phyloP scores from a whole-genome alignment of 1,140 invertebrate genomes.

The Drosophila tani region DNA sequence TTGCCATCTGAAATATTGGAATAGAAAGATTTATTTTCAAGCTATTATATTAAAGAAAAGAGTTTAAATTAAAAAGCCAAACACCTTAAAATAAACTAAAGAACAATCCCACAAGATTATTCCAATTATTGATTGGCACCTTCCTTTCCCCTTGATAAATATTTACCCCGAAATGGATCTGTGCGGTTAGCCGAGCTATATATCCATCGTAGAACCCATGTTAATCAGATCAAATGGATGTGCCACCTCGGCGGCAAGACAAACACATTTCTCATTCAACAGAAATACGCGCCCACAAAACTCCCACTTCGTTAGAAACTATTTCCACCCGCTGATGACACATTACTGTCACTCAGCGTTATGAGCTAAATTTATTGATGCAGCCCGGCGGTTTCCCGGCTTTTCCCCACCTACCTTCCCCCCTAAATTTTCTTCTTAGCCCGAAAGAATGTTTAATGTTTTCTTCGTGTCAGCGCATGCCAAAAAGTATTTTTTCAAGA shows the following conservation, averaged over 20 bases:
- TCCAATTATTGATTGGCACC: conserved; percentile 11
- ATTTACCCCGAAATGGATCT: conserved; percentile 16
- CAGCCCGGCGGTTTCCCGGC: conserved; percentile 17
- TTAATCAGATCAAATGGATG: conserved; percentile 49
- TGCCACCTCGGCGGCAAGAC: conserved; percentile 27
- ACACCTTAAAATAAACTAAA: background rate
- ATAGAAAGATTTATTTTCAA: background rate
- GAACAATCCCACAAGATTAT: background rate
- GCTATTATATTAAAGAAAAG: background rate
- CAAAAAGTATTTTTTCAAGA: conserved; percentile 63
- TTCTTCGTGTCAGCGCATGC: conserved; percentile 71
- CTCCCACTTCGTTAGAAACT: conserved; percentile 68
- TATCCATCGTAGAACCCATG: conserved; percentile 23
- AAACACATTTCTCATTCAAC: conserved; percentile 43
- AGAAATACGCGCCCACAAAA: conserved; percentile 38
- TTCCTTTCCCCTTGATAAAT: conserved; percentile 3
- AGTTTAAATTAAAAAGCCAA: background rate
- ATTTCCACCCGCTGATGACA: conserved; percentile 75
- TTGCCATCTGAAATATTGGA: background rate
- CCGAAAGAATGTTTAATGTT: conserved; percentile 59
- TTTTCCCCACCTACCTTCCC: background rate
- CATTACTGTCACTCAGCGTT: conserved; percentile 78
- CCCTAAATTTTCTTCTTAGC: conserved; percentile 1
- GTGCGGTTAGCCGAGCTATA: conserved; percentile 13
- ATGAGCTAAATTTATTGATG: conserved; percentile 82